phyloP scores from a whole-genome alignment of 2,113 vertebrate genomes.

The Seriola quinqueradiata region DNA sequence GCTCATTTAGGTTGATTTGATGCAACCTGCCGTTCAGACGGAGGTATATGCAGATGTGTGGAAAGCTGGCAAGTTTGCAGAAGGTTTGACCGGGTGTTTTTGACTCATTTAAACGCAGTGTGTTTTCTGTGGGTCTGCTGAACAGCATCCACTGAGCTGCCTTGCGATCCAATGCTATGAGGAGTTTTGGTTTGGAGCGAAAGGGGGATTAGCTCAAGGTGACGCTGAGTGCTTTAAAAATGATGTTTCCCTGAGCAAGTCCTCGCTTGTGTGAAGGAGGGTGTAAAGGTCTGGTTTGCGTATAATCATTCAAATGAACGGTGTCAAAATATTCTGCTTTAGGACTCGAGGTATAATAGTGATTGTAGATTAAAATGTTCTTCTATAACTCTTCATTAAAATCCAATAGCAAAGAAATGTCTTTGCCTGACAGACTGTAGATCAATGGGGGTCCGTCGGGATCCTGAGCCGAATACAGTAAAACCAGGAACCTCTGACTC shows the following conservation, averaged over 20 bases:
- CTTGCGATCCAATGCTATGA: background rate
- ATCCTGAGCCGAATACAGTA: background rate
- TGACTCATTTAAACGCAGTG: background rate
- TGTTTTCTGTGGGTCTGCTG: background rate
- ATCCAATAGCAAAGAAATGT: background rate
- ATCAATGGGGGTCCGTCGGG: background rate
- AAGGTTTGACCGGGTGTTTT: background rate
- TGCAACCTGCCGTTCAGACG: background rate
- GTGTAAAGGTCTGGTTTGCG: background rate
- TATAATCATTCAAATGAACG: slow-evolving; percentile 1
- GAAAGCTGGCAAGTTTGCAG: too few relatives aligned
- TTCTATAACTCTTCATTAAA: background rate
- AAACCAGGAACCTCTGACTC: background rate
- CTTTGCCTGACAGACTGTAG: too few relatives aligned
- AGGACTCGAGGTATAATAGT: background rate
- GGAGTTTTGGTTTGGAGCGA: background rate
- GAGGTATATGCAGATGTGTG: background rate
- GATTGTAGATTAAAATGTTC: background rate
- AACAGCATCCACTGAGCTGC: background rate
- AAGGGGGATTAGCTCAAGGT: slow-evolving; percentile 6
- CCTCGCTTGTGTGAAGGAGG: background rate
- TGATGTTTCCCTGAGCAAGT: background rate
- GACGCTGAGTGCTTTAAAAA: background rate
- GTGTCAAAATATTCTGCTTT: slow-evolving; percentile 1
- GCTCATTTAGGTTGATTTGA: background rate